Base-by-base conservation (phyloP, 2,113 vertebrate genomes). In the Psilopogon haemacephalus region DNA sequence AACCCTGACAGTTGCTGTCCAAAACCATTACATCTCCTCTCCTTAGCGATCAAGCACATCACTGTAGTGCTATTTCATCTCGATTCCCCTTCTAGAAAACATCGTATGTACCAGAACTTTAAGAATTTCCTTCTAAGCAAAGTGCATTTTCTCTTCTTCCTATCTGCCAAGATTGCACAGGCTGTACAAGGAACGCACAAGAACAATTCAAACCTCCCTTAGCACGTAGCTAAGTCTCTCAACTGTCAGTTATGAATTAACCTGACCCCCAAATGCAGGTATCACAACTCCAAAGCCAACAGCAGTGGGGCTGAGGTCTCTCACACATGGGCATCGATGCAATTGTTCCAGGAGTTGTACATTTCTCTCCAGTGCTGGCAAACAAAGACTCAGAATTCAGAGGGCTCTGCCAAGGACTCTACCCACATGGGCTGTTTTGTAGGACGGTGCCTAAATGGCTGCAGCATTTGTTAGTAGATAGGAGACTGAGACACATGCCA, bases 1-100 rank as follows among this genome's bases (percentile, higher is more conserved):
- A 95, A 94, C 90, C 94, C 93, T 95, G 94, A 84, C 94, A 94
- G 94, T 6, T 91, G 78, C 95, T 93, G 90, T 96, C 95, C 94
- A 83, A 35, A 95, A 84, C 68, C 89, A 95, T 97, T 95, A 84
- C 81, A 69, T 93, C 89, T 91, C 62, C 67, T 90, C 80, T 77
- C 73, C 89, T 79, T 50, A 78, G 89, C 11, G 3, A 95, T 93
- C 89, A 71, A 71, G 72, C 84, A 89, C 48, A 83, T 88, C 89
- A 83, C 60, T 80, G 9, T 0, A 58, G 74, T 17, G n/a, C 84
- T 26, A 21, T 17, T 79, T 28, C 84, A 80, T 91, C 78, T 80
- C 78, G n/a, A 40, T 27, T 52, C 86, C 50, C 50, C 24, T 21
- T 5, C 84, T 68, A 8, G 5, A 11, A 70, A 27, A 54, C 46